Base-by-base conservation (phyloP, 2,113 vertebrate genomes). In the Chroicocephalus ridibundus region DNA sequence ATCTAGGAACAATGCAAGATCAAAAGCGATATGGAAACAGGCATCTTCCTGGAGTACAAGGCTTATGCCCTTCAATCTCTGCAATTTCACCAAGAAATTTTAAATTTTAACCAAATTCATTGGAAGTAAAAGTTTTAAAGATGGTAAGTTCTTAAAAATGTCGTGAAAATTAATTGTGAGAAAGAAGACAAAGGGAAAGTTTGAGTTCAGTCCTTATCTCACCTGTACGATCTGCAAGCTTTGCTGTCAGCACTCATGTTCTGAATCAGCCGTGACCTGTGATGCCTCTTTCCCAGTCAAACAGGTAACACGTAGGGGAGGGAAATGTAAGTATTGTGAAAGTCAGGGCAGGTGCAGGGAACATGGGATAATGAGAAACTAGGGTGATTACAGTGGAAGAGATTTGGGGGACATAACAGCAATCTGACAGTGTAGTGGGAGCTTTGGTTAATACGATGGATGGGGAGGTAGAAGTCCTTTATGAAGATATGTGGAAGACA, bases 261-360 rank as follows among this genome's bases (percentile, higher is more conserved):
- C 29, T 71, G 18, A 91, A 47, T 71, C 31, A 75, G 44, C 25
- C 0, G 0, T 69, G 74, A 60, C 44, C 5, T 6, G 7, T 65
- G 36, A 44, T 87, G 20, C 16, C 65, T 87, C 44, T 84, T 82
- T 47, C 9, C 26, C 13, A 31, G 25, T 52, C 47, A n/a, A 66
- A 71, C 5, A 26, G 44, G 47, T 57, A 42, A 58, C 0, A 0
- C 16, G 10, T 42, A 38, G 19, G 24, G 21, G 47, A 82, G 61
- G 40, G 36, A 80, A 82, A 49, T 7, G 15, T 19, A 64, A 47
- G 20, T n/a, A 25, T 10, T 57, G 52, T 19, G 36, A 36, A 83
- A 79, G 47, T 32, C 81, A 78, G 12, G 31, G 52, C 65, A 76
- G 34, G 32, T 26, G 5, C 2, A 3, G 21, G 24, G 65, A 82